Base-by-base conservation (phyloP, 1,140 invertebrate species). In the Bradynema listronoti region DNA sequence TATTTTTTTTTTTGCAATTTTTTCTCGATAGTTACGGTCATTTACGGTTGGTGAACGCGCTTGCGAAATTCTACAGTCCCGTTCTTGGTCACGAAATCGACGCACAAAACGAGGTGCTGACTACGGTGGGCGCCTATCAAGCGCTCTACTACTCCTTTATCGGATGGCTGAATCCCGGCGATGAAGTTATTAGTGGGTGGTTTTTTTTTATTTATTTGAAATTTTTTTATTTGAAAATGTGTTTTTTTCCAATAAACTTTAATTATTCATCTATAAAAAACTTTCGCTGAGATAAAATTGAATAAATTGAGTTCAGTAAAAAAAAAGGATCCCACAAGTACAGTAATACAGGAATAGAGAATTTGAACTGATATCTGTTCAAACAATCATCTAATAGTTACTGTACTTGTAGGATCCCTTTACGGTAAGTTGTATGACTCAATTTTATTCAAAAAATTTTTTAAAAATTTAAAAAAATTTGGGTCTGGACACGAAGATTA, bases 101-200 rank as follows among this genome's bases (percentile, higher is more conserved):
- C 81, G 84, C 90, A 1, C 80, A 85, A 43, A 87, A 82, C 62
- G 90, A 97, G 81, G 83, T 97, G 47, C 73, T 96, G 6, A 85
- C 96, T 0, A 91, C 90, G 0, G 80, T 83, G 56, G 94, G 94
- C 36, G 94, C 93, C 7, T 97, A 95, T 78, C 89, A 93, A 79
- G 87, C 83, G 4, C 79, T 92, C 0, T 92, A 86, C 79, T 86
- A 85, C 62, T 80, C 87, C 16, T 86, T 97, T 56, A 80, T 87
- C 81, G 91, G 91, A 24, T 79, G 75, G 75, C 56, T 83, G 11
- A 81, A 84, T 66, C 78, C 78, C 19, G 89, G 88, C 19, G 84
- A 85, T 81, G 90, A 97, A 79, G 90, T 82, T 56, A 75, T 66
- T 30, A 63, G 68, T 77, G 24, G 65, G 69, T 59, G n/a, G 14